Percentiles rank a stretch among this genome's conserved stretches.
phyloP scores from a whole-genome alignment of 2,888 invertebrate genomes.

The Eupithecia subumbrata region DNA sequence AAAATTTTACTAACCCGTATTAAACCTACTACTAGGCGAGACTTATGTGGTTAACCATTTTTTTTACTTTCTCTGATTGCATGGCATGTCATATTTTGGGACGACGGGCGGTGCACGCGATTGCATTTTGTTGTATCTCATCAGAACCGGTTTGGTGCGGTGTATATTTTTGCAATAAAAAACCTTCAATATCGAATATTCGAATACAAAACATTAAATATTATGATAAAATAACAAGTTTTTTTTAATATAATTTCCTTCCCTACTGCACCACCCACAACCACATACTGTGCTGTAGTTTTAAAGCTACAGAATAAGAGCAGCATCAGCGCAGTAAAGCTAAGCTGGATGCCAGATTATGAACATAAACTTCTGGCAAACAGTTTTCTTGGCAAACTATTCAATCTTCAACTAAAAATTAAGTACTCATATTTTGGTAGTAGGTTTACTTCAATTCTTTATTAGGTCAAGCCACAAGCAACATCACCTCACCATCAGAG shows the following conservation, averaged over 20 bases:
- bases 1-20: no score
- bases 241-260: not conserved
- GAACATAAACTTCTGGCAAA: slow-evolving; percentile 4
- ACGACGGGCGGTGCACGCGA: no score
- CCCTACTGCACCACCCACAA: not conserved
- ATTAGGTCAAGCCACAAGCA: not conserved
- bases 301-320: slow-evolving; percentile 9
- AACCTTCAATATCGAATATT: not conserved
- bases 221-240: not conserved
- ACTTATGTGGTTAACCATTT: no score
- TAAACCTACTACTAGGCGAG: no score
- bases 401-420: not conserved
- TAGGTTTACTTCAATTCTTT: not conserved
- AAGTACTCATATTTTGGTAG: not conserved
- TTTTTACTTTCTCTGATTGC: no score
- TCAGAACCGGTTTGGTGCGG: no score
- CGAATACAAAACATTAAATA: not conserved
- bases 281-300: not conserved
- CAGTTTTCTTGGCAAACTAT: slow-evolving; percentile 1
- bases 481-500: not conserved
- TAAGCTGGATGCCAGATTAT: slow-evolving; percentile 2
- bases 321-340: slow-evolving; percentile 9
- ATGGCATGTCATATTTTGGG: no score
- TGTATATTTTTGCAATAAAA: not conserved
- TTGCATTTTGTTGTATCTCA: no score